A percentile compares a stretch with the other conserved stretches of the same genome.
Conservation (phyloP, 2,888 invertebrate genomes). For the Orthonychiurus folsomi region DNA sequence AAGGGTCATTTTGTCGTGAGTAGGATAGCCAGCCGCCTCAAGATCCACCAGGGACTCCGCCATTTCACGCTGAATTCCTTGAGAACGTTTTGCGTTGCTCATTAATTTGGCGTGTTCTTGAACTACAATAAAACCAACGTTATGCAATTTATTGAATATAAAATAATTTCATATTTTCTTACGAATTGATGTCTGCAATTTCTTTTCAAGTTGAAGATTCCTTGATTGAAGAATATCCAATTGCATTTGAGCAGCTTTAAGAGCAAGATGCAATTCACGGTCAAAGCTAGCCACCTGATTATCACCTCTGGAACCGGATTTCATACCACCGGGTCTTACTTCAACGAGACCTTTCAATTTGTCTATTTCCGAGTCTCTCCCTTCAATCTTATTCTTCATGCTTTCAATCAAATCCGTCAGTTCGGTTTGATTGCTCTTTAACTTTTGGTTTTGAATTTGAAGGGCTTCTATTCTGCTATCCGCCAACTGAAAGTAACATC, state of each 20-base stretch:
- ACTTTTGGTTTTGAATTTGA: constrained; percentile 30
- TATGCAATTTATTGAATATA: constrained; percentile 1
- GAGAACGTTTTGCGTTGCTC: not conserved
- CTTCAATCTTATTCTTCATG: constrained; percentile 27
- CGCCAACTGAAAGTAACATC: constrained; percentile 27
- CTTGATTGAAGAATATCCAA: constrained; percentile 32
- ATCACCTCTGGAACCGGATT: constrained; percentile 11
- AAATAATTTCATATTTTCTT: constrained; percentile 14
- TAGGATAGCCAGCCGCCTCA: constrained; percentile 18
- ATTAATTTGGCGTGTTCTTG: constrained; percentile 5
- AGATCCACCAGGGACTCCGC: not conserved
- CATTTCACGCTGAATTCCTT: not conserved
- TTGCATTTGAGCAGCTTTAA: constrained; percentile 36
- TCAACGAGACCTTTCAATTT: constrained; percentile 26
- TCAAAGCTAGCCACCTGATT: constrained; percentile 12
- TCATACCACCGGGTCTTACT: constrained; percentile 22
- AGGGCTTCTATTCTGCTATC: constrained; percentile 38
- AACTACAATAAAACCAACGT: constrained; percentile 8
- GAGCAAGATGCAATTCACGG: constrained; percentile 18
- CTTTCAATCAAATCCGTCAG: constrained; percentile 22
- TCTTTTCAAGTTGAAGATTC: constrained; percentile 36
- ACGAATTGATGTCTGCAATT: constrained; percentile 31
- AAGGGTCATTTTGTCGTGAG: constrained; percentile 25
- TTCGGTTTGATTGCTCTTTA: constrained; percentile 29
- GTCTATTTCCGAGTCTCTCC: constrained; percentile 32